Evolutionary conservation across 2,113 vertebrate genomes (phyloP), one percentile per base, ranked within the genome.

Genomic region (Forbesichthys papilliferus): DNA sequence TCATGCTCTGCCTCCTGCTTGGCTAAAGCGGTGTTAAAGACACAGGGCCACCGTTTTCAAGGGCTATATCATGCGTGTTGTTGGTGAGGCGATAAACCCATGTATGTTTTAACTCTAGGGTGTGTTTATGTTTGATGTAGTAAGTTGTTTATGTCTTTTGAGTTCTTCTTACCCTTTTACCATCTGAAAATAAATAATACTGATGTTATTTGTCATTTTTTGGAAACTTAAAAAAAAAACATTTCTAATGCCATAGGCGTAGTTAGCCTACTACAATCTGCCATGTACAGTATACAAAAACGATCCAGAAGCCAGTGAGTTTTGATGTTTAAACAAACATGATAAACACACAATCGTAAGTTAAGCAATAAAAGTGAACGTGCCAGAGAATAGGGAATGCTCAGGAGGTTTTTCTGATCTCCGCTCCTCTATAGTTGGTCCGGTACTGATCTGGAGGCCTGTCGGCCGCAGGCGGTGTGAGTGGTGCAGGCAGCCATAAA

Each of bases 371-470:
- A 42, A 42, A 42, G 36, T 42, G 36, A 42, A 42, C 1, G 36
- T 5, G 36, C 7, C 36, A 7, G 36, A 42, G 36, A 5, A 42
- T 27, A 27, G 5, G 36, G 36, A 27, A 27, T 27, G 36, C 36
- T 8, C 36, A 27, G 33, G 51, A 46, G n/a, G 3, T 12, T 62
- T 66, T 68, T 4, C 1, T n/a, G 56, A 14, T 10, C 47, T 58
- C 54, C 67, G 56, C 64, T 53, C 61, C 64, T 72, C 74, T 64
- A 68, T 74, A 75, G 66, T 63, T 74, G 20, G 20, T 20, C 27
- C 71, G 47, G 54, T 81, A 78, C 79, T 68, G 80, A 79, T 74
- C 55, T 71, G 33, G 73, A 79, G 76, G 53, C 42, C 62, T 80
- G 69, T 56, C 68, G 69, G 83, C 78, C 79, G 67, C 75, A 74